phyloP scores from a whole-genome alignment of 2,888 invertebrate genomes.

The Synergus gifuensis region DNA sequence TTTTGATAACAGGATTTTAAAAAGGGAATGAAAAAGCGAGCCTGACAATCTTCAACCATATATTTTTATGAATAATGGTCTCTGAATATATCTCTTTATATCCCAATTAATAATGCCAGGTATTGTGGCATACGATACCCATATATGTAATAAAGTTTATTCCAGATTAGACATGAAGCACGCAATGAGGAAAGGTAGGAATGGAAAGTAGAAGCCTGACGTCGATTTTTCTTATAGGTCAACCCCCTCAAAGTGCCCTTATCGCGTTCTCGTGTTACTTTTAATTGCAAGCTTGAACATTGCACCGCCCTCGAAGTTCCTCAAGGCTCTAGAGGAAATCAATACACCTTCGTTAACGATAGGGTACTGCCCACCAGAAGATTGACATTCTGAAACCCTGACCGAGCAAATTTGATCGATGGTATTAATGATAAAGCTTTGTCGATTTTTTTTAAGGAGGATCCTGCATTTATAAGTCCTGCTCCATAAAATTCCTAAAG shows the following conservation, averaged over 20 bases:
- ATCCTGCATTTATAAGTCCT: background rate
- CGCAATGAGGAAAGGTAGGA: conserved; percentile 64
- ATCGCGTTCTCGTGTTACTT: conserved; percentile 72
- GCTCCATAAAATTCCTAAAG: background rate
- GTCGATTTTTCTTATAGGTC: conserved; percentile 75
- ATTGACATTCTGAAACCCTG: conserved; percentile 55
- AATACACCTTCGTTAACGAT: conserved; percentile 52
- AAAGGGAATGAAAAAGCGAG: background rate
- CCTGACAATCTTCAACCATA: no score
- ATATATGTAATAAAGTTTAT: conserved; percentile 68
- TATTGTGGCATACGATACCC: background rate
- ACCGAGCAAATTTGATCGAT: conserved; percentile 55
- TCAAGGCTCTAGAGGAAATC: conserved; percentile 58
- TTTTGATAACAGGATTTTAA: no score
- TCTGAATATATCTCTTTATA: background rate
- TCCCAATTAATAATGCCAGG: background rate
- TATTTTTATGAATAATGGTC: background rate
- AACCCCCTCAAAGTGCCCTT: conserved; percentile 59
- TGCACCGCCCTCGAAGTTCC: conserved; percentile 64
- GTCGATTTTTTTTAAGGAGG: no score
- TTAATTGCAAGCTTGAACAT: conserved; percentile 72
- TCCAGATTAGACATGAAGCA: conserved; percentile 70
- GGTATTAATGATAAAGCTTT: background rate
- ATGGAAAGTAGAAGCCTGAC: conserved; percentile 47
- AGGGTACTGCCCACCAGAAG: conserved; percentile 49